Evolutionary conservation across 2,113 vertebrate genomes (phyloP), one percentile per base, ranked within the genome.

Genomic region (Eptesicus fuscus): DNA sequence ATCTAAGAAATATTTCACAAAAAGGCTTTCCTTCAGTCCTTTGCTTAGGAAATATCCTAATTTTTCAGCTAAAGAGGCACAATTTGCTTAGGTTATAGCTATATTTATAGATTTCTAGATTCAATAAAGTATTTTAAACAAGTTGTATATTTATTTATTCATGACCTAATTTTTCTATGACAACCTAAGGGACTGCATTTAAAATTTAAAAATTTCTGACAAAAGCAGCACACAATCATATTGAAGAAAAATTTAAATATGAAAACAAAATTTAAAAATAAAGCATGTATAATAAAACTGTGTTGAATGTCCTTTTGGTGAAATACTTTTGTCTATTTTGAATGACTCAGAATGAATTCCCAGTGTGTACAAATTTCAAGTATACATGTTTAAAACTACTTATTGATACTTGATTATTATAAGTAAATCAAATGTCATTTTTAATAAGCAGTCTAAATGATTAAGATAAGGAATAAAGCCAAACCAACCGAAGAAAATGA

Each of bases 141-240:
- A 88, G 23, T 90, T 95, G 86, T 93, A 40, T 74, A 78, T 82
- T 92, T 83, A 95, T 78, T 97, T 80, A 73, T 65, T 94, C 20
- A 22, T 42, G 20, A 67, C 16, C 25, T 86, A 76, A 71, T 80
- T 85, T 83, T 83, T 94, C 78, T 93, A 77, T 11, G 67, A 69
- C 20, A 77, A 37, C 51, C 42, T 22, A 84, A 85, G 35, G 32
- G 71, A 32, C n/a, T 82, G 84, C 9, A 47, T 56, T 94, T 30
- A 25, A 80, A 79, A 89, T 94, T 88, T 30, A 25, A 80, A 79
- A 89, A 93, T 88, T 95, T 73, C 42, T 65, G 47, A 88, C 11
- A 82, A 88, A 93, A 76, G 20, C 18, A 90, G 18, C 70, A 20
- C 8, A 73, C 5, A 73, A 40, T 56, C 42, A 83, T 59, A 59